phyloP scores from a whole-genome alignment of 2,113 vertebrate genomes.

The Tonatia bakeri region DNA sequence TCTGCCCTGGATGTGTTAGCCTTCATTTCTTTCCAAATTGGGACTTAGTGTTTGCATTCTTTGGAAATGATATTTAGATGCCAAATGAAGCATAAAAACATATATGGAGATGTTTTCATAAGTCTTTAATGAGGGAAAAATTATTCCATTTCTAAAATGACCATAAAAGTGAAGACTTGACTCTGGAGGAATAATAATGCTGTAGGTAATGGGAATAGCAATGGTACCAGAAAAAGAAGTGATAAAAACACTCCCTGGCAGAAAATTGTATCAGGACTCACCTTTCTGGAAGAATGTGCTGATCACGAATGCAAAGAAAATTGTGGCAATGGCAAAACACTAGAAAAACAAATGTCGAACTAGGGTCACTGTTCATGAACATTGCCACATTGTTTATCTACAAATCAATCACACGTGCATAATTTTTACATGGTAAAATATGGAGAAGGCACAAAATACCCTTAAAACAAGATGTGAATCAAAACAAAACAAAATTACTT shows the following conservation, averaged over 20 bases:
- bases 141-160: not conserved
- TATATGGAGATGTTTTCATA: not conserved
- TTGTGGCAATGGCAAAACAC: constrained; percentile 87
- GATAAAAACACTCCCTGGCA: not conserved
- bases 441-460: not conserved
- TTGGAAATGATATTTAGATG: not conserved
- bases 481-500: not conserved
- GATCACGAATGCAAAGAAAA: constrained; percentile 97
- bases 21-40: not conserved
- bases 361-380: constrained; percentile 90
- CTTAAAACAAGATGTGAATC: not conserved
- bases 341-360: constrained; percentile 90
- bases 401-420: not conserved
- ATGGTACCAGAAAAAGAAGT: not conserved
- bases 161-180: not conserved
- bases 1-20: not conserved
- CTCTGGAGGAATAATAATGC: not conserved
- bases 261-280: constrained; percentile 64
- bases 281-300: constrained; percentile 94
- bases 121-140: not conserved
- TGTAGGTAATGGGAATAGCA: not conserved
- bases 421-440: not conserved
- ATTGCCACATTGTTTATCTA: constrained; percentile 90
- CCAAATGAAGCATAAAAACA: not conserved
- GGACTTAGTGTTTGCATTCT: not conserved